Conservation (phyloP, 2,113 vertebrate genomes). For the Pogonocichla stellata region DNA sequence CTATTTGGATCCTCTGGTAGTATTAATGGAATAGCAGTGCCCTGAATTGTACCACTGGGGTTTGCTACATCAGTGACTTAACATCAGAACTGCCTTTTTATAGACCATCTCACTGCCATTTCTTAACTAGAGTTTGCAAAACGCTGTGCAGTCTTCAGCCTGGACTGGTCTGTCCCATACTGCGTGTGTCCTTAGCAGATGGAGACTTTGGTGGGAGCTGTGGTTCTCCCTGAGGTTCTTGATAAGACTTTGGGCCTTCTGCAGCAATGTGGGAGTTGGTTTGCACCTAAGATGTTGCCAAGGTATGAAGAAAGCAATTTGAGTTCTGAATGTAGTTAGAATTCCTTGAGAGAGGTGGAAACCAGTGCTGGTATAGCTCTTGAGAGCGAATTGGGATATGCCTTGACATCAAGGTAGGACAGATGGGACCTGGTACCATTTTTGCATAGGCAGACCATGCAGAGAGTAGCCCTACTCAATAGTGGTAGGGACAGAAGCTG, state of each 20-base stretch:
- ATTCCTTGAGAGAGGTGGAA: not conserved
- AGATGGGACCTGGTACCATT: not conserved
- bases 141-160: not conserved
- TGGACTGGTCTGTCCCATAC: not conserved
- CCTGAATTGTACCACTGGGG: not conserved
- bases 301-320: not conserved
- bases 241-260: not conserved
- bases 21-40: not conserved
- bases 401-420: not conserved
- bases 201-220: not conserved
- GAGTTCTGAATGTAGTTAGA: not conserved
- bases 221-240: not conserved
- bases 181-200: accelerated
- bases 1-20: not conserved
- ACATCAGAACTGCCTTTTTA: not conserved
- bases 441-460: not conserved
- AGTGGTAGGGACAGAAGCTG: not conserved
- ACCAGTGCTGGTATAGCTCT: not conserved
- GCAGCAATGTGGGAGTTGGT: not conserved
- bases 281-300: accelerated
- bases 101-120: not conserved
- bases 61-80: not conserved
- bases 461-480: not conserved
- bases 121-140: not conserved
- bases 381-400: not conserved